Evolutionary conservation across 2,797 vertebrate species (phyloP).

Genomic region (Etheostoma perlongum): DNA sequence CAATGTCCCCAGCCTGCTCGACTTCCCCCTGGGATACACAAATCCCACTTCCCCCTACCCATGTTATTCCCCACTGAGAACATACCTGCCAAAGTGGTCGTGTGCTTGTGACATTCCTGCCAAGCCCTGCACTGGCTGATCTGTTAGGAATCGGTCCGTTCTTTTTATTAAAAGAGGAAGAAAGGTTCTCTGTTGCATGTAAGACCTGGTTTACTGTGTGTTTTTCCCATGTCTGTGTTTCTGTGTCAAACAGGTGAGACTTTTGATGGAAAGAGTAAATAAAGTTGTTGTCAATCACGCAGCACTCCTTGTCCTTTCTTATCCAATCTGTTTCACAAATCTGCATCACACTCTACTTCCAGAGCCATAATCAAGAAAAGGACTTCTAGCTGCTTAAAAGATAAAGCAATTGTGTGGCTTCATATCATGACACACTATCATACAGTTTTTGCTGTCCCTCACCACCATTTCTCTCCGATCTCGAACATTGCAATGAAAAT

Average conservation of each 20-base stretch:
- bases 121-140: slow-evolving; percentile 20
- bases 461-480: background rate
- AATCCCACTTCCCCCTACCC: slow-evolving; percentile 4
- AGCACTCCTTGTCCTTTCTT: slow-evolving; percentile 15
- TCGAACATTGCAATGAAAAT: slow-evolving; percentile 19
- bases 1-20: slow-evolving; percentile 29
- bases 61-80: slow-evolving; percentile 23
- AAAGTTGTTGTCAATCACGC: slow-evolving; percentile 44
- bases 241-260: slow-evolving; percentile 46
- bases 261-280: slow-evolving; percentile 50
- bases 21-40: slow-evolving; percentile 33
- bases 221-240: slow-evolving; percentile 49
- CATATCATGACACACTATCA: slow-evolving; percentile 45
- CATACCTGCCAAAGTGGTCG: slow-evolving; percentile 46
- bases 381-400: slow-evolving; percentile 57
- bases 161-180: slow-evolving; percentile 41
- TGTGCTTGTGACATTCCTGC: slow-evolving; percentile 71
- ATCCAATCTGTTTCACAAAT: slow-evolving; percentile 22
- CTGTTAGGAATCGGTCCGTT: slow-evolving; percentile 54
- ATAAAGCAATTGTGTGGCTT: slow-evolving; percentile 51
- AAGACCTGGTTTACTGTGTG: slow-evolving; percentile 34
- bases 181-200: slow-evolving; percentile 4
- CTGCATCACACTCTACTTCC: slow-evolving; percentile 34
- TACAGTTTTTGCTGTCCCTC: background rate
- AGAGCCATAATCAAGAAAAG: slow-evolving; percentile 46